These are phyloP conservation scores for Clitarchus hookeri DNA, from an alignment of 2,888 invertebrate species.

Conservation along the genomic window DNA sequence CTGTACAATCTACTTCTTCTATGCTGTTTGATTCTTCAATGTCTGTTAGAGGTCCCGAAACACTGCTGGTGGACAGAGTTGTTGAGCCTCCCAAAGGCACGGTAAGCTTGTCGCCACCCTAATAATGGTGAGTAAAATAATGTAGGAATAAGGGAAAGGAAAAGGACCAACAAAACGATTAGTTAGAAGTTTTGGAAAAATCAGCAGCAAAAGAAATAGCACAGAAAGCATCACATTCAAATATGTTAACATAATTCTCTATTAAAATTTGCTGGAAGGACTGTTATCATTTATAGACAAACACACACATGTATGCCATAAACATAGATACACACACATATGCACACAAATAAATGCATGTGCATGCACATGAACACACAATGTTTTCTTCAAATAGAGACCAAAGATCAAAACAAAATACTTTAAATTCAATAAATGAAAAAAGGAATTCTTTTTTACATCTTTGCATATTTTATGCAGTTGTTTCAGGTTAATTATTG, in stretches of 20 bases:
- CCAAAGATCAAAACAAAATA: too few relatives aligned
- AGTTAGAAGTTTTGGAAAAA: constrained; percentile 29
- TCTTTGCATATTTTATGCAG: too few relatives aligned
- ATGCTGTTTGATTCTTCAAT: constrained; percentile 26
- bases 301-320: neutral
- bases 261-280: too few relatives aligned
- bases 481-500: too few relatives aligned
- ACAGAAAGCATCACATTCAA: neutral
- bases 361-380: neutral
- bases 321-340: constrained; percentile 31
- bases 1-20: constrained; percentile 20
- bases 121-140: constrained; percentile 44
- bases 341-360: neutral
- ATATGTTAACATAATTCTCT: too few relatives aligned
- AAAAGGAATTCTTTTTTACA: too few relatives aligned
- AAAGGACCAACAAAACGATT: constrained; percentile 38
- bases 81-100: constrained; percentile 64
- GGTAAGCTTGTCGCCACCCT: constrained; percentile 74
- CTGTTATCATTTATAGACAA: too few relatives aligned
- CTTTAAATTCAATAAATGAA: too few relatives aligned
- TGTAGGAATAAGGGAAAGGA: constrained; percentile 45
- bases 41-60: constrained; percentile 23
- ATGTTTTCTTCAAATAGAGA: neutral
- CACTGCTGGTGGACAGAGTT: constrained; percentile 43
- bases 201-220: neutral